Conservation (phyloP, 2,113 vertebrate species). For the Psettodes erumei region DNA sequence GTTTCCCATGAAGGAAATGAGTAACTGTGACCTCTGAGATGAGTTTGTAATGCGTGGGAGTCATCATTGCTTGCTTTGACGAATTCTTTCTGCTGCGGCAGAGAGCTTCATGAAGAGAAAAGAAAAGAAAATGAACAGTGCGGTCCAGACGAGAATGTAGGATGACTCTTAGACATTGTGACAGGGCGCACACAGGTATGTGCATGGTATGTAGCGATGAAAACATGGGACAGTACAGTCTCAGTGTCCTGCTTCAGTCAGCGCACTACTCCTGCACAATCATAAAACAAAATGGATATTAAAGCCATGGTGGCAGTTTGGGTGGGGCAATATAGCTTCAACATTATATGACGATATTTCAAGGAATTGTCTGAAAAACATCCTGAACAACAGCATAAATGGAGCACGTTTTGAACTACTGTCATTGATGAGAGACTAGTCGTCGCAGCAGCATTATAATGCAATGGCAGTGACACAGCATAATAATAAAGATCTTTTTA, state of each 20-base stretch:
- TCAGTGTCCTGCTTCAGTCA: background rate
- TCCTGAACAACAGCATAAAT: too few relatives aligned
- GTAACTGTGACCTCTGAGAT: constrained; percentile 54
- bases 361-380: too few relatives aligned
- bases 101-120: constrained; percentile 16
- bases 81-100: constrained; percentile 24
- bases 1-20: constrained; percentile 46
- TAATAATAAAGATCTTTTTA: too few relatives aligned
- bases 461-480: too few relatives aligned
- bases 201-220: too few relatives aligned
- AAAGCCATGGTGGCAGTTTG: background rate
- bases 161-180: background rate
- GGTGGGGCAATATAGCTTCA: too few relatives aligned
- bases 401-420: too few relatives aligned
- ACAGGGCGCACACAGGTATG: too few relatives aligned
- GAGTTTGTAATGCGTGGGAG: constrained; percentile 45
- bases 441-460: too few relatives aligned
- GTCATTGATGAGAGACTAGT: too few relatives aligned
- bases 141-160: background rate
- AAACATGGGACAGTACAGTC: too few relatives aligned
- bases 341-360: too few relatives aligned
- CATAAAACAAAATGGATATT: background rate
- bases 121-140: background rate
- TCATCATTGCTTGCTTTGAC: constrained; percentile 40
- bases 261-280: background rate